Base-by-base conservation (phyloP, 2,797 vertebrate species). In the Danio choprae region DNA sequence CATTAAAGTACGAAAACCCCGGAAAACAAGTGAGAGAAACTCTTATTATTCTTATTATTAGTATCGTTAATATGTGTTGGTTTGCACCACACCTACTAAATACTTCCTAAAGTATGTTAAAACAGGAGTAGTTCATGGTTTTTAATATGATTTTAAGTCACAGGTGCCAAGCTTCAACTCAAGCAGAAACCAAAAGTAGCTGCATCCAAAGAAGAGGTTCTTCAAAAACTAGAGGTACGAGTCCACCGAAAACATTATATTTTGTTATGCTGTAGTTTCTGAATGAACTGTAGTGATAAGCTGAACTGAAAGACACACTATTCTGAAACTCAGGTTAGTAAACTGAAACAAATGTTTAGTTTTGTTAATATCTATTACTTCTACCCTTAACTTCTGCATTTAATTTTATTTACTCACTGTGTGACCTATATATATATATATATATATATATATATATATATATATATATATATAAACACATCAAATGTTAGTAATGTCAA, bases 141-240 rank as follows among this genome's bases (percentile, higher is more conserved):
- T 74, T 36, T 3, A 64, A 18, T 51, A 40, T 48, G 1, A 0
- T 60, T 62, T 64, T 65, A 64, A 38, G 36, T 48, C 62, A 62
- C 59, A 85, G 85, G 50, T 78, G 62, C 69, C 16, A 72, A 56
- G 22, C n/a, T 81, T 1, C 41, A 71, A 58, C 4, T 70, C 16
- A 93, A 90, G 77, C 81, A 84, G 65, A 88, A 89, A 80, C 72
- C 84, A 9, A 89, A 88, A 20, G 36, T 76, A 6, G 48, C 82
- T 0, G 78, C 87, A 0, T 89, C 88, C 46, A 94, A 94, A 77
- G 93, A 94, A 51, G 94, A 95, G 60, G 76, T 94, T 11, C 92
- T 95, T 15, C 91, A 94, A 78, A 95, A 94, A 76, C 84, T 95
- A 58, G 94, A 95, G 93, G 94, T 95, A 83, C 0, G 40, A 4